These are phyloP conservation scores for Bubo blakistoni DNA, from an alignment of 2,113 vertebrate species.

Conservation along the genomic window DNA sequence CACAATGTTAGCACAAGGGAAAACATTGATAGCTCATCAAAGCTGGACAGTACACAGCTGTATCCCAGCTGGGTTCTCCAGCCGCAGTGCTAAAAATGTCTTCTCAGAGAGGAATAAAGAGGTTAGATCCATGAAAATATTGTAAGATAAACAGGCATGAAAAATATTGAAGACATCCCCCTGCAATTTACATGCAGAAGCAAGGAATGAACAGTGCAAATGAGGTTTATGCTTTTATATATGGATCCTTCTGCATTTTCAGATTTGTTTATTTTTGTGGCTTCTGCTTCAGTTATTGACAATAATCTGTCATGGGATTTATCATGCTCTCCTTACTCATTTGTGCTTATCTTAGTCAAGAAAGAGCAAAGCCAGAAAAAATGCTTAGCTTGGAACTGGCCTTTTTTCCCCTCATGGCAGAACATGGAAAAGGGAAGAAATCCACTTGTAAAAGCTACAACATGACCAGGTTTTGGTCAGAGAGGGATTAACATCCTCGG, in stretches of 20 bases:
- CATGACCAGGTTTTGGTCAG: neutral
- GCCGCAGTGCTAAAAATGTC: neutral
- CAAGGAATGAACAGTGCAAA: neutral
- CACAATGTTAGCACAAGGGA: neutral
- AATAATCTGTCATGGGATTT: neutral
- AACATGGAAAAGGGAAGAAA: neutral
- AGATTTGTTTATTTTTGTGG: neutral
- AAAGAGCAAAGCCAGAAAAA: neutral
- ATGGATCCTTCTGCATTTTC: neutral
- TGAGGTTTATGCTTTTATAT: neutral
- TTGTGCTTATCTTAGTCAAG: neutral
- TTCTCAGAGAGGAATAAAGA: neutral
- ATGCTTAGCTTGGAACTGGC: neutral
- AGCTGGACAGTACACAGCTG: neutral
- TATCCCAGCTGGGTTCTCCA: conserved; percentile 30
- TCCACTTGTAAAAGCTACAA: neutral
- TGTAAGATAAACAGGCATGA: neutral
- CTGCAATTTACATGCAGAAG: neutral
- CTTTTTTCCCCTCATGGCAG: neutral
- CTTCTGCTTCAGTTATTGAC: neutral
- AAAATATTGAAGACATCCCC: neutral
- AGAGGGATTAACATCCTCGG: neutral
- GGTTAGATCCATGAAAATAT: neutral
- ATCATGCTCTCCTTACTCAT: neutral
- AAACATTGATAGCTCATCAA: conserved; percentile 23